Conservation (phyloP, 1,140 invertebrate genomes). For the Metopolophium dirhodum region DNA sequence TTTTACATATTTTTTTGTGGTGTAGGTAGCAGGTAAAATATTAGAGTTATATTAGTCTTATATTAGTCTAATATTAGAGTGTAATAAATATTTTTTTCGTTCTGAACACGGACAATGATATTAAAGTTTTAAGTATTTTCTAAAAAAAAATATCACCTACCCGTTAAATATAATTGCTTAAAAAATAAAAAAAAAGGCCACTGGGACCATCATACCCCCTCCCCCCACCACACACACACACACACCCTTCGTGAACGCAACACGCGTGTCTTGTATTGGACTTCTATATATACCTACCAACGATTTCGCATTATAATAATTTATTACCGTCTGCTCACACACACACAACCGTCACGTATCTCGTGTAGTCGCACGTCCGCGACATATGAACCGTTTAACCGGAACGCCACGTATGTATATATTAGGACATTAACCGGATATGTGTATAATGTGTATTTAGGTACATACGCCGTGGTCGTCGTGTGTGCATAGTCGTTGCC, state of each 20-base stretch:
- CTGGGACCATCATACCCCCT: too few species aligned
- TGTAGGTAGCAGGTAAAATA: too few species aligned
- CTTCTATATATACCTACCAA: not conserved
- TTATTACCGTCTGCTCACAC: too few species aligned
- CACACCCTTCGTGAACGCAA: too few species aligned
- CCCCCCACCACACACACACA: too few species aligned
- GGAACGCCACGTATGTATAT: not conserved
- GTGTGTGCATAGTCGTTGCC: not conserved
- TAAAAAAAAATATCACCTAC: too few species aligned
- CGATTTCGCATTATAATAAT: too few species aligned
- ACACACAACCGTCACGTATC: not conserved
- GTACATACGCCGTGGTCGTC: not conserved
- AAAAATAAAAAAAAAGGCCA: not conserved
- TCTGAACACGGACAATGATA: not conserved
- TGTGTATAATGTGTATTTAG: not conserved
- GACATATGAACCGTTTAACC: not conserved
- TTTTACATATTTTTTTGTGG: too few species aligned
- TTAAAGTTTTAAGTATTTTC: not conserved
- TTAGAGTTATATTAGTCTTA: too few species aligned
- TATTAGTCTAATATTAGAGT: too few species aligned
- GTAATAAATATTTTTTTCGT: not conserved
- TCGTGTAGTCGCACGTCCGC: not conserved
- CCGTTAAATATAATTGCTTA: too few species aligned
- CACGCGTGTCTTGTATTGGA: not conserved
- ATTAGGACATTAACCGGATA: not conserved